These are phyloP conservation scores for Cydia fagiglandana DNA, from an alignment of 1,140 invertebrate species.

Conservation along the genomic window DNA sequence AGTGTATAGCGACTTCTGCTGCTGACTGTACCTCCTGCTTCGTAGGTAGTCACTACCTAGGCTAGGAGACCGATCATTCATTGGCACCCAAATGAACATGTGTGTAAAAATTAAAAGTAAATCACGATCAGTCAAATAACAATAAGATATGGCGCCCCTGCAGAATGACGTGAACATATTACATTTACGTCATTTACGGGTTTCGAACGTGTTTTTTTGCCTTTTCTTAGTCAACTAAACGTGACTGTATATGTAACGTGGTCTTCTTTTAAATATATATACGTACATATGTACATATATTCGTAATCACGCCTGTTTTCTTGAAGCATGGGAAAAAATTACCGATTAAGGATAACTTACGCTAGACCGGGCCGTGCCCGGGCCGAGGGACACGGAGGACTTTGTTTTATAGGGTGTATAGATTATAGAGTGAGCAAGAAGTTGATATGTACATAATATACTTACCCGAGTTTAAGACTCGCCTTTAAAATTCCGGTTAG, in stretches of 20 bases:
- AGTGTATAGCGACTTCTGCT: too few species aligned
- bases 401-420: too few species aligned
- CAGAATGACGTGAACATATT: neutral
- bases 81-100: too few species aligned
- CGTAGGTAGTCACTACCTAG: too few species aligned
- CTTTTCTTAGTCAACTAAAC: neutral
- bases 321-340: neutral
- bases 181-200: neutral
- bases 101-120: neutral
- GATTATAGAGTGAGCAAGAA: too few species aligned
- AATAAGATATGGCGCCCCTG: neutral
- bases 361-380: too few species aligned
- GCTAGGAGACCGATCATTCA: too few species aligned
- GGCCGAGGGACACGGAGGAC: too few species aligned
- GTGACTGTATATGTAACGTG: neutral
- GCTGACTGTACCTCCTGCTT: too few species aligned
- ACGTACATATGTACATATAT: neutral
- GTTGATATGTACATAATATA: too few species aligned
- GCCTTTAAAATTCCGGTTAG: too few species aligned
- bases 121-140: neutral
- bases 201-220: neutral
- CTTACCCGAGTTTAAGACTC: too few species aligned
- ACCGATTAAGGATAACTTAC: neutral
- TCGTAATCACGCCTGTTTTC: neutral
- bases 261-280: neutral